These are phyloP conservation scores for Netelia melanura DNA, from an alignment of 2,888 invertebrate genomes.

Conservation along the genomic window DNA sequence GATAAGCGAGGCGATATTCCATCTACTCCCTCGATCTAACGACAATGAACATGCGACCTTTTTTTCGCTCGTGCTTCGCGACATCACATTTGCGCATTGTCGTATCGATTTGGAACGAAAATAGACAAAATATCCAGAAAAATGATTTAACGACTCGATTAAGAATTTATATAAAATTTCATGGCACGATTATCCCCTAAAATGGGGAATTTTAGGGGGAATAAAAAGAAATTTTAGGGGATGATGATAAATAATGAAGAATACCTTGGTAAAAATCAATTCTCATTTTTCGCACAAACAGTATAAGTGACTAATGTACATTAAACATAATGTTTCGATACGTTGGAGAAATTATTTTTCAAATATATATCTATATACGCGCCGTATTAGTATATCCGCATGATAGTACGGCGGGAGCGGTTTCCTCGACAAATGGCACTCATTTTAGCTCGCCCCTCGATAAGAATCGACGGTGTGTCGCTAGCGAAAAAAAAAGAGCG, in stretches of 20 bases:
- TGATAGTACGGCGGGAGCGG: slow-evolving; percentile 59
- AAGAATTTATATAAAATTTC: no score
- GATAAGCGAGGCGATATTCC: neutral
- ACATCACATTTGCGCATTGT: neutral
- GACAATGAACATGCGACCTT: neutral
- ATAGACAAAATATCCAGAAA: neutral
- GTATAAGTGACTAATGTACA: no score
- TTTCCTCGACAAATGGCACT: slow-evolving; percentile 78
- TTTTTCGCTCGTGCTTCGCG: neutral
- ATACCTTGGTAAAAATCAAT: neutral
- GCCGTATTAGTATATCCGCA: slow-evolving; percentile 41
- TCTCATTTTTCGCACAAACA: neutral
- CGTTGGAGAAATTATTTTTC: neutral
- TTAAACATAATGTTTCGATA: neutral
- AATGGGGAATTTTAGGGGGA: no score
- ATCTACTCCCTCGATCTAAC: neutral
- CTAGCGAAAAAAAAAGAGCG: slow-evolving; percentile 75
- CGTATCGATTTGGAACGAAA: neutral
- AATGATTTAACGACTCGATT: no score
- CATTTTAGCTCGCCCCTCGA: slow-evolving; percentile 77
- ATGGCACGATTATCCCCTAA: no score
- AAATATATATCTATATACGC: neutral
- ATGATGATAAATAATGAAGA: no score
- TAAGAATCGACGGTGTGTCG: slow-evolving; percentile 79
- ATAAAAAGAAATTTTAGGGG: no score